Percentiles rank a stretch among this genome's conserved stretches.
These are phyloP conservation scores for Loriculus beryllinus DNA, from an alignment of 2,797 vertebrate genomes.

Conservation along the genomic window DNA sequence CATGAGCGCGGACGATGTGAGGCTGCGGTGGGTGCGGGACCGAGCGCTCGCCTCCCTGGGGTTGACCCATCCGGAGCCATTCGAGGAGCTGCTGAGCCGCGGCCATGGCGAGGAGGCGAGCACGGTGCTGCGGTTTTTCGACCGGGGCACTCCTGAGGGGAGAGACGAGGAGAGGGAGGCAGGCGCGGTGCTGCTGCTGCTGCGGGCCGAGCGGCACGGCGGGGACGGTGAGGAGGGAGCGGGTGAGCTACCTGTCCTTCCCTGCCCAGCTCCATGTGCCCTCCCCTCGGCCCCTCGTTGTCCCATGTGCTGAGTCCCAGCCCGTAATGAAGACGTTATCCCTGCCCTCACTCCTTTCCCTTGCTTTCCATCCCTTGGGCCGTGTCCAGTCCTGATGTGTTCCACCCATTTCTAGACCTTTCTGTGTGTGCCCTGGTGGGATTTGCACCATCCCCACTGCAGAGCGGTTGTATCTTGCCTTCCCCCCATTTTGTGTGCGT, in stretches of 20 bases:
- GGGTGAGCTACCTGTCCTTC: constrained; percentile 71
- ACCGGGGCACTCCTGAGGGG: constrained; percentile 49
- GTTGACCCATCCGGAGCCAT: constrained; percentile 67
- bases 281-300: rapidly evolving
- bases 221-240: constrained; percentile 69
- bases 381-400: rapidly evolving
- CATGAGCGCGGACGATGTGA: constrained; percentile 81
- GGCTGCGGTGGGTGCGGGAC: constrained; percentile 86
- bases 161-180: constrained; percentile 37
- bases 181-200: constrained; percentile 57
- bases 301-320: background rate
- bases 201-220: constrained; percentile 69
- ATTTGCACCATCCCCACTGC: background rate
- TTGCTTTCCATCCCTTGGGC: background rate
- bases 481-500: background rate
- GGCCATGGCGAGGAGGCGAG: constrained; percentile 74
- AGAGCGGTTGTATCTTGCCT: rapidly evolving
- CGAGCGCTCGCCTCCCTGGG: constrained; percentile 71
- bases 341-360: background rate
- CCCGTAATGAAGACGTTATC: rapidly evolving
- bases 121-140: constrained; percentile 76
- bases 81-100: constrained; percentile 84
- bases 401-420: background rate
- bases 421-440: background rate
- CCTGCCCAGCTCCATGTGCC: rapidly evolving